Evolutionary conservation across 2,797 vertebrate genomes (phyloP).

Genomic region (Naso thynnoides): DNA sequence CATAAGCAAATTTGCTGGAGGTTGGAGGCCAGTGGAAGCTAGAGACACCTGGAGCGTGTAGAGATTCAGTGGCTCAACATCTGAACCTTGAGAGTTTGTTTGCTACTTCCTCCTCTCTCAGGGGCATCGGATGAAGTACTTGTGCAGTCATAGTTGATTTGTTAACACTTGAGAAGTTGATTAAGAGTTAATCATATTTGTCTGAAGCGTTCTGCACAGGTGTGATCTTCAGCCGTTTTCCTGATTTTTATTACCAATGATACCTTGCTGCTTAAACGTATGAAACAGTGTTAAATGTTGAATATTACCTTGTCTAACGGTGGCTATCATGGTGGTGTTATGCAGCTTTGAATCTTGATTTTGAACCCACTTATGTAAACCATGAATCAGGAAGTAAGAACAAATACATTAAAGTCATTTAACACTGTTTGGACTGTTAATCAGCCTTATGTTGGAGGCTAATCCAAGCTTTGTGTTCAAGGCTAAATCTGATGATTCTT

Average conservation of each 20-base stretch:
- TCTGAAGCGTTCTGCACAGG: not conserved
- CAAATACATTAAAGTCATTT: not conserved
- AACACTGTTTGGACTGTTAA: too few species aligned
- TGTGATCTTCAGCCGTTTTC: not conserved
- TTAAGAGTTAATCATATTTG: not conserved
- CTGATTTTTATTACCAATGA: not conserved
- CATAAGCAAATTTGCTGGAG: not conserved
- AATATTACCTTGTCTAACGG: not conserved
- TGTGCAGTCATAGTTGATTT: not conserved
- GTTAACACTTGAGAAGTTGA: not conserved
- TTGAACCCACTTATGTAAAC: not conserved
- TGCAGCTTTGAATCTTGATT: not conserved
- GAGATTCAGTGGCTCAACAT: not conserved
- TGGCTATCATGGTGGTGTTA: not conserved
- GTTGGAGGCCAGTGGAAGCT: not conserved
- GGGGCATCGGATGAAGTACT: not conserved
- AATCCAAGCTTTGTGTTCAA: not conserved
- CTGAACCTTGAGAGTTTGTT: constrained; percentile 1
- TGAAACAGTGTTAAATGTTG: not conserved
- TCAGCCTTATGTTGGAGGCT: not conserved
- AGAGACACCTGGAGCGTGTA: not conserved
- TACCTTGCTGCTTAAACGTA: not conserved
- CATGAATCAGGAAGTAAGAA: not conserved
- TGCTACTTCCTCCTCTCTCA: not conserved
- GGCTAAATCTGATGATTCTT: not conserved